Evolutionary conservation across 1,140 invertebrate genomes (phyloP).

Genomic region (Heliconius melpomene): DNA sequence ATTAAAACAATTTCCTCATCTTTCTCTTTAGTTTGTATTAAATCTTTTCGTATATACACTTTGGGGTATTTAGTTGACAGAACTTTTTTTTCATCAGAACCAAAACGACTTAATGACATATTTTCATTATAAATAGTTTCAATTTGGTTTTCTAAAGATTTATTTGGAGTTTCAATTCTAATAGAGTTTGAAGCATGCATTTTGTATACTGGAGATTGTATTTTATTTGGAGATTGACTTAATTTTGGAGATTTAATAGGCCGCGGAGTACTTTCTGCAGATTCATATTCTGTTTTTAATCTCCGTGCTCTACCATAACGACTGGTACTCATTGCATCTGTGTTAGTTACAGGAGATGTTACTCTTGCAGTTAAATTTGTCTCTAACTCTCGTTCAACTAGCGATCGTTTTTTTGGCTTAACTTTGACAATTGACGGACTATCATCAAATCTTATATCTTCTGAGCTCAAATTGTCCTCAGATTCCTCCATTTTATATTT

Average conservation of each 20-base stretch:
- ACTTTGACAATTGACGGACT: conserved; percentile 43
- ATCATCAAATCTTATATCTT: conserved; percentile 50
- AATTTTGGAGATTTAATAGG: conserved; percentile 44
- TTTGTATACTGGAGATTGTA: conserved; percentile 64
- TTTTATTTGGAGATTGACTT: conserved; percentile 55
- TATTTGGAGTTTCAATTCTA: conserved; percentile 49
- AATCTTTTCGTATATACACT: conserved; percentile 73
- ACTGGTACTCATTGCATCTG: conserved; percentile 60
- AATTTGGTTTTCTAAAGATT: conserved; percentile 63
- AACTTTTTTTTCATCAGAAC: conserved; percentile 53
- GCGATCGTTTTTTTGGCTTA: conserved; percentile 67
- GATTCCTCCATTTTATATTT: conserved; percentile 65
- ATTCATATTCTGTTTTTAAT: conserved; percentile 60
- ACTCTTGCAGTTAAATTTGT: conserved; percentile 66
- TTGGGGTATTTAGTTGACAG: conserved; percentile 60
- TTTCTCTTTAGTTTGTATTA: conserved; percentile 70
- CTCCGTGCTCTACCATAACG: conserved; percentile 75
- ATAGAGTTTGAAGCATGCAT: conserved; percentile 73
- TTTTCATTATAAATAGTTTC: conserved; percentile 71
- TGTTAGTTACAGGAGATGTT: conserved; percentile 60
- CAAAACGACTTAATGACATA: conserved; percentile 65
- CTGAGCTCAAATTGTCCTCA: conserved; percentile 63
- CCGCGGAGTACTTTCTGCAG: conserved; percentile 9
- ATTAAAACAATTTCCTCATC: conserved; percentile 68
- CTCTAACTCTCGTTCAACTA: conserved; percentile 71